A percentile compares a stretch with the other conserved stretches of the same genome.
Conservation (phyloP, 2,888 invertebrate genomes). For the Ecdyonurus torrentis region DNA sequence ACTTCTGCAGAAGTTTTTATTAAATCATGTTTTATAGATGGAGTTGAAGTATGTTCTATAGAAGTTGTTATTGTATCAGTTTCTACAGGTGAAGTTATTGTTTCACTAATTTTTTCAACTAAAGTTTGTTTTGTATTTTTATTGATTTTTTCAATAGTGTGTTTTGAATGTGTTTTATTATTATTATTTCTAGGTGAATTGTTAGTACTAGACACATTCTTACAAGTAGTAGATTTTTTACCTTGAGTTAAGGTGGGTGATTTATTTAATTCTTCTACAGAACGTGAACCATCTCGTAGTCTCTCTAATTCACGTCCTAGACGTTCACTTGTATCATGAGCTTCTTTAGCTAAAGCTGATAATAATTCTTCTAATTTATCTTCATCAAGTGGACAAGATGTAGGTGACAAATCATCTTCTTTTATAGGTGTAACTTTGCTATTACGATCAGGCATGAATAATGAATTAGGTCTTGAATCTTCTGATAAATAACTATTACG, state of each 20-base stretch:
- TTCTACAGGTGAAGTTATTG: too few species aligned
- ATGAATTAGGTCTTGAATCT: background rate
- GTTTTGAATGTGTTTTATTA: background rate
- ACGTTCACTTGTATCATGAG: conserved; percentile 54
- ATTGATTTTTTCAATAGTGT: too few species aligned
- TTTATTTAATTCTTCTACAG: background rate
- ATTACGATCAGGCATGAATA: background rate
- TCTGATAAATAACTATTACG: background rate
- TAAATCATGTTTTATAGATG: too few species aligned
- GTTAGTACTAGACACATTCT: background rate
- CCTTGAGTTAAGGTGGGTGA: background rate
- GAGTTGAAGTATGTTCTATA: too few species aligned
- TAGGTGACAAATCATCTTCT: conserved; percentile 1
- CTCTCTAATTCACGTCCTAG: conserved; percentile 43
- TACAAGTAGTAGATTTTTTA: background rate
- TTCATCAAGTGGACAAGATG: conserved; percentile 23
- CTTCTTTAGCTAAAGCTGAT: conserved; percentile 55
- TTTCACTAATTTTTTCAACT: too few species aligned
- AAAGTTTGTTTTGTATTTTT: too few species aligned
- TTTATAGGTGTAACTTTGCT: background rate
- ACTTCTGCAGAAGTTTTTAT: too few species aligned
- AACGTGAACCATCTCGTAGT: conserved; percentile 3
- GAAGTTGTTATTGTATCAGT: too few species aligned
- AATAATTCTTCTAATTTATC: conserved; percentile 50
- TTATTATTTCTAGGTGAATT: background rate